phyloP scores from a whole-genome alignment of 2,888 invertebrate species.

The Creontiades dilutus region DNA sequence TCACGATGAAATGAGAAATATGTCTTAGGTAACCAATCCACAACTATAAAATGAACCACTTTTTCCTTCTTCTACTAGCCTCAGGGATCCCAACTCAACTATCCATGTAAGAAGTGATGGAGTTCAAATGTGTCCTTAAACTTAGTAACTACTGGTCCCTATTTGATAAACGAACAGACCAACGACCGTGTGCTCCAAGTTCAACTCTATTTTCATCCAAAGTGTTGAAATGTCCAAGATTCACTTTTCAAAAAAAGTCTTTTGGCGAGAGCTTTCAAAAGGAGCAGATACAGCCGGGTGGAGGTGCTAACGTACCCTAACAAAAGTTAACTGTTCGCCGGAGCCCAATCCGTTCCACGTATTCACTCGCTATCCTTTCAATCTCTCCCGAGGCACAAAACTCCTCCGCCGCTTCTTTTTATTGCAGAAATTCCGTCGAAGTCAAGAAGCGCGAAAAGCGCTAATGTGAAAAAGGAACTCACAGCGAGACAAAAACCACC shows the following conservation, averaged over 20 bases:
- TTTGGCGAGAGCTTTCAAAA: neutral
- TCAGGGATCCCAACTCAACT: too few relatives aligned
- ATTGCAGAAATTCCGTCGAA: constrained; percentile 34
- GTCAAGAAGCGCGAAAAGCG: constrained; percentile 4
- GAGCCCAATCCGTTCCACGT: constrained; percentile 43
- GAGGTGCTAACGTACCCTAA: constrained; percentile 42
- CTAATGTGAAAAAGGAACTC: neutral
- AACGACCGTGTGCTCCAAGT: too few relatives aligned
- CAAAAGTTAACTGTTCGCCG: constrained; percentile 46
- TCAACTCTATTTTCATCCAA: neutral
- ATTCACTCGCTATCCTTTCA: constrained; percentile 19
- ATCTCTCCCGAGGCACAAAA: neutral
- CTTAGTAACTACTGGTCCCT: too few relatives aligned
- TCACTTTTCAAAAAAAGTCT: neutral
- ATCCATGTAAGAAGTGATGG: too few relatives aligned
- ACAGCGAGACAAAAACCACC: constrained; percentile 21
- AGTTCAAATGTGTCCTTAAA: too few relatives aligned
- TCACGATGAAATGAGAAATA: too few relatives aligned
- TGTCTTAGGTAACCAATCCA: too few relatives aligned
- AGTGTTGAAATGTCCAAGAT: neutral
- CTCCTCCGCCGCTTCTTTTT: constrained; percentile 34
- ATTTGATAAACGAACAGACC: too few relatives aligned
- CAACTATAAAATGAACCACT: too few relatives aligned
- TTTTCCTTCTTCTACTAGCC: too few relatives aligned
- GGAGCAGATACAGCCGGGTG: neutral